Evolutionary conservation across 2,888 invertebrate genomes (phyloP), one percentile per base, ranked within the genome.

Genomic region (Pinctada fucata): DNA sequence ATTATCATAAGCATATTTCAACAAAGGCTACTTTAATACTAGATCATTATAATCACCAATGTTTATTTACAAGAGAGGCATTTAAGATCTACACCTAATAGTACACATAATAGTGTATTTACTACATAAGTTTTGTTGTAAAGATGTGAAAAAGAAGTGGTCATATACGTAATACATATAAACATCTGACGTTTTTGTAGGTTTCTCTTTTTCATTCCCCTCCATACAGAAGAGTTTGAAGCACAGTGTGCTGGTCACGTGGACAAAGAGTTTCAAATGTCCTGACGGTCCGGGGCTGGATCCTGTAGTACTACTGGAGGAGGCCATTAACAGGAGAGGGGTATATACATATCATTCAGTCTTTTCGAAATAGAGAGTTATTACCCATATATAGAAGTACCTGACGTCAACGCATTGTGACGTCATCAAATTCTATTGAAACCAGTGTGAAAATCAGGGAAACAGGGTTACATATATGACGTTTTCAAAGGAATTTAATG

Each of bases 171-270:
- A 10, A 3, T 67, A 31, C 8, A 31, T n/a, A 48, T 16, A 48
- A 13, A 10, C 13, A 47, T 2, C 47, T 69, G 69, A 48, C 6
- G 50, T 65, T 68, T 52, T 80, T 81, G 3, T 83, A 95, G 96
- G 96, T 5, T 97, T 97, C 93, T 96, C 96, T 2, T 97, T 97
- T 93, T 96, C 96, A 51, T 97, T 97, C 92, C 96, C 96, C 4
- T 96, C 96, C 95, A 94, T 94, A 83, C 96, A 96, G 90, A 95
- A 95, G 88, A 95, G 95, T 67, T 93, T 97, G 80, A 94, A 95
- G 81, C 94, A 94, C 8, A 96, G 95, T n/a, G 94, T 95, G 85
- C 94, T 97, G 84, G 94, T 95, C 16, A 95, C 95, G n/a, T 97
- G 96, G 96, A 96, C 96, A 0, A 97, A 97, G 93, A 95, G 95